Base-by-base conservation (phyloP, 2,888 invertebrate genomes). In the Psylliodes chrysocephalus region DNA sequence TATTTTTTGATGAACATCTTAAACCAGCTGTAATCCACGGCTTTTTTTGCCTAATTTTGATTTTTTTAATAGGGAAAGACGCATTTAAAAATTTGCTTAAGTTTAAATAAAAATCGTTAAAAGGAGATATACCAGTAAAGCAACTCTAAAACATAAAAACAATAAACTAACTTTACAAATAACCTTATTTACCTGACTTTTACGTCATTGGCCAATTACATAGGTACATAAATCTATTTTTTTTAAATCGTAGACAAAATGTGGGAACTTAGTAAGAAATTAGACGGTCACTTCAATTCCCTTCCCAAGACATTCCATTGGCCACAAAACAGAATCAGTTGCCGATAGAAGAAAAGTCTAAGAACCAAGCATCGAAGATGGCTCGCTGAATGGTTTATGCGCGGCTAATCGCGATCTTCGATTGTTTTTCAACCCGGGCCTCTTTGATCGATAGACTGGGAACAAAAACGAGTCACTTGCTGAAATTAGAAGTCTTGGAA, bases 401-500 rank as follows among this genome's bases (percentile, higher is more conserved):
- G 64, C 54, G 62, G 66, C 64, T 68, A 68, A 68, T 73, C 71
- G 72, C 72, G 69, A 71, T 73, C 71, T 68, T 64, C 69, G 70
- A 69, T 69, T 71, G 71, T 75, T 75, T 73, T 74, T 73, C 66
- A 60, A 59, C 51, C 49, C 42, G 63, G 53, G 63, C 64, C 46
- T 57, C 55, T 61, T 67, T 74, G 74, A 73, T 74, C 72, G 71
- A 74, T 74, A 74, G 73, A 74, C 74, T 72, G 74, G 77, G 75
- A 78, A 79, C 78, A 80, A 80, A 80, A 80, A 80, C 78, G 78
- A 79, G 79, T 78, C 80, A 79, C 76, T 79, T 77, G 80, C 77
- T 78, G 81, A 81, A 81, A 81, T 81, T 81, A 79, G 79, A 80
- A 80, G 80, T 79, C 78, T 78, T 78, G 78, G 79, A 79, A 79